These are phyloP conservation scores for Pseudonaja textilis DNA, from an alignment of 2,113 vertebrate species.

Conservation along the genomic window DNA sequence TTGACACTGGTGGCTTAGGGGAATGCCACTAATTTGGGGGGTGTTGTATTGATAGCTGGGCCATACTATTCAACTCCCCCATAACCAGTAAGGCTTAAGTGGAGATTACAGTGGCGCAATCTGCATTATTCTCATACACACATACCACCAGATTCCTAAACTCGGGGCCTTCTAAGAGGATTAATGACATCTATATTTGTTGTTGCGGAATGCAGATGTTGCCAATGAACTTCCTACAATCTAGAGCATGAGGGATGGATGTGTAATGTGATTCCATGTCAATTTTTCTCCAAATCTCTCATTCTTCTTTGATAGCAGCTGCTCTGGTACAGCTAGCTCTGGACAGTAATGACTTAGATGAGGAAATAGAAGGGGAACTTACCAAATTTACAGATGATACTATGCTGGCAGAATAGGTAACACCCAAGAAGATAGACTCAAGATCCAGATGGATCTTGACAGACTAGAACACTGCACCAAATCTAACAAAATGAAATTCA, in stretches of 20 bases:
- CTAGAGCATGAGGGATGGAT: not conserved
- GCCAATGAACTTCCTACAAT: not conserved
- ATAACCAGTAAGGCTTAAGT: not conserved
- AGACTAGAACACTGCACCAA: no score
- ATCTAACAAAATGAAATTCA: no score
- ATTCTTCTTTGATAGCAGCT: not conserved
- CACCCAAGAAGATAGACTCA: no score
- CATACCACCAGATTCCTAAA: not conserved
- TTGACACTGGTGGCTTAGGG: not conserved
- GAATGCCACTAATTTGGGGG: not conserved
- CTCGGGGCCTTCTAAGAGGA: not conserved
- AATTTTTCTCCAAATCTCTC: not conserved
- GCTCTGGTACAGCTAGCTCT: not conserved
- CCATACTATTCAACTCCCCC: not conserved
- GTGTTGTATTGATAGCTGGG: not conserved
- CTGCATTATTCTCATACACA: not conserved
- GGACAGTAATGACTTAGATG: not conserved
- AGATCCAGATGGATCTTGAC: no score
- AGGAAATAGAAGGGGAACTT: no score
- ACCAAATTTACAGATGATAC: no score
- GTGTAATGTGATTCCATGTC: not conserved
- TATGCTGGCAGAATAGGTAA: no score
- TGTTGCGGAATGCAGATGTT: not conserved
- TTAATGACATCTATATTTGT: not conserved
- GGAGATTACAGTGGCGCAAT: not conserved